These are phyloP conservation scores for Camponotus fellah DNA, from an alignment of 2,888 invertebrate species.

Conservation along the genomic window DNA sequence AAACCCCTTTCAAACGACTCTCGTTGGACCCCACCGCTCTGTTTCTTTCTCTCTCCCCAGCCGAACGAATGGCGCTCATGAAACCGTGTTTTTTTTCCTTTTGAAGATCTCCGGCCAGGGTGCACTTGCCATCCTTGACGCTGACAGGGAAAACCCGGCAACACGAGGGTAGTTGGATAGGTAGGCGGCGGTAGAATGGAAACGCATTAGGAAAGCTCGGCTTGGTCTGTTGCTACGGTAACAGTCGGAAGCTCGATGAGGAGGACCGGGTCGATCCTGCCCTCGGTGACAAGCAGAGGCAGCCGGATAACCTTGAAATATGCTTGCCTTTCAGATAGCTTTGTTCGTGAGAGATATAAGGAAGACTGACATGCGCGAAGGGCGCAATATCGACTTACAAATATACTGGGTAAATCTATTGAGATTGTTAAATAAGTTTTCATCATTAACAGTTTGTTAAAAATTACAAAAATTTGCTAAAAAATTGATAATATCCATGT, in stretches of 20 bases:
- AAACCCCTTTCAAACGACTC: conserved; percentile 39
- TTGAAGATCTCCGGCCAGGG: conserved; percentile 71
- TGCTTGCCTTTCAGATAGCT: conserved; percentile 65
- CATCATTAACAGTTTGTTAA: too few relatives aligned
- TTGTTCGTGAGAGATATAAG: conserved; percentile 56
- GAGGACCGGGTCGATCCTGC: conserved; percentile 66
- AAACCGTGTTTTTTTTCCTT: conserved; percentile 81
- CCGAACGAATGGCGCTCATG: conserved; percentile 82
- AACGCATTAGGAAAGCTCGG: conserved; percentile 66
- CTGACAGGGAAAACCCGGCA: conserved; percentile 61
- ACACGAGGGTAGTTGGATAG: conserved; percentile 34
- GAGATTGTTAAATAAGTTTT: conserved; percentile 21
- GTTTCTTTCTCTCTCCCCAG: conserved; percentile 59
- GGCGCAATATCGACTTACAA: conserved; percentile 68
- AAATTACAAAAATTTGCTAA: background rate
- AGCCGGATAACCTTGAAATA: conserved; percentile 76
- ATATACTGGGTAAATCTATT: conserved; percentile 50
- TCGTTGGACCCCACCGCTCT: conserved; percentile 31
- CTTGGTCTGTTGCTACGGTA: conserved; percentile 77
- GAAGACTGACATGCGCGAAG: conserved; percentile 30
- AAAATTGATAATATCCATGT: background rate
- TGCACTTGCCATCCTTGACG: conserved; percentile 73
- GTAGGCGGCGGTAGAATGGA: conserved; percentile 49
- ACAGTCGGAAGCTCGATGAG: conserved; percentile 62
- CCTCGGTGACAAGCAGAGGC: conserved; percentile 46